Evolutionary conservation across 2,797 vertebrate species (phyloP).

Genomic region (Esox lucius): DNA sequence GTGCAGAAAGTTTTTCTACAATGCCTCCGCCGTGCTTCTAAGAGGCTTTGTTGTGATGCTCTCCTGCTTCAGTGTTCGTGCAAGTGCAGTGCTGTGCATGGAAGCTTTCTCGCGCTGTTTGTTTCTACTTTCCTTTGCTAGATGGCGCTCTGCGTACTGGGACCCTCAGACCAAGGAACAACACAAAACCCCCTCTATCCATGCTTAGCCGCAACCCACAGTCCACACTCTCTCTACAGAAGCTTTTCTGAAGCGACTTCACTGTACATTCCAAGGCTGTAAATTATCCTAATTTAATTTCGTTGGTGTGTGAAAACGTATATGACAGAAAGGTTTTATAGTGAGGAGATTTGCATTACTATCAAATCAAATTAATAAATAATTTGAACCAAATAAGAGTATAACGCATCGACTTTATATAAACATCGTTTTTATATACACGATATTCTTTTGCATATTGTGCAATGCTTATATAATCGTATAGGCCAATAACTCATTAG

Average conservation of each 20-base stretch:
- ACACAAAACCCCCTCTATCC: slow-evolving; percentile 49
- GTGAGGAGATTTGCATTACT: not conserved
- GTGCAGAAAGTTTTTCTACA: not conserved
- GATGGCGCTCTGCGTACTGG: slow-evolving; percentile 93
- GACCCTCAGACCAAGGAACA: slow-evolving; percentile 72
- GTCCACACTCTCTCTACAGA: slow-evolving; percentile 41
- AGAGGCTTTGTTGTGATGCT: slow-evolving; percentile 53
- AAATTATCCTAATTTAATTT: slow-evolving; percentile 19
- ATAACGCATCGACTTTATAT: not conserved
- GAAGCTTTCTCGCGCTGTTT: slow-evolving; percentile 64
- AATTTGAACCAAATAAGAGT: slow-evolving; percentile 1
- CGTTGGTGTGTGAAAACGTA: not conserved
- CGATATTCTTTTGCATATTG: not conserved
- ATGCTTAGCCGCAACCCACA: slow-evolving; percentile 34
- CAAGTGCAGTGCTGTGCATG: slow-evolving; percentile 33
- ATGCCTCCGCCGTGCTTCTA: not conserved
- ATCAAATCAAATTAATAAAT: slow-evolving; percentile 4
- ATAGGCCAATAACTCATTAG: not conserved
- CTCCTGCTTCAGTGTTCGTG: slow-evolving; percentile 25
- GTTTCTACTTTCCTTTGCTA: slow-evolving; percentile 88
- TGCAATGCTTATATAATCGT: slow-evolving; percentile 1
- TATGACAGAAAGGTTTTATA: not conserved
- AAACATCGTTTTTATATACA: not conserved
- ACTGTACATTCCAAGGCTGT: slow-evolving; percentile 47
- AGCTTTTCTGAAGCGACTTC: slow-evolving; percentile 35